Percentiles rank a stretch among this genome's conserved stretches.
Evolutionary conservation across 2,797 vertebrate genomes (phyloP).

Genomic region (Sebastes variabilis): DNA sequence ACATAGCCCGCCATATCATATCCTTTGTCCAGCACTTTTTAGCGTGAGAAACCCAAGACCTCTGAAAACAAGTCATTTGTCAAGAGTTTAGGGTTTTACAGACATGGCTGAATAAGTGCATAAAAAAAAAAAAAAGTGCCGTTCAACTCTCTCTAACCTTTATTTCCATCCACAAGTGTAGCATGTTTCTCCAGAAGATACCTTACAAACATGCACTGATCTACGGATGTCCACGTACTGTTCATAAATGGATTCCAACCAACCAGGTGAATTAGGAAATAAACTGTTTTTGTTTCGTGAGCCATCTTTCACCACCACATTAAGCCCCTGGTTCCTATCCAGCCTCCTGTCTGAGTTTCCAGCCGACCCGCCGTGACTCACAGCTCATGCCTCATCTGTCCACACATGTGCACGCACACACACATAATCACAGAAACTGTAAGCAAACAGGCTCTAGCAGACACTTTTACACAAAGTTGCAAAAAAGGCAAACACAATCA

Average conservation of each 20-base stretch:
- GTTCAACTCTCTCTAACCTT: slow-evolving; percentile 1
- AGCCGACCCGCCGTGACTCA: slow-evolving; percentile 65
- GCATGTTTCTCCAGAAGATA: neutral
- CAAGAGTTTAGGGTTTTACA: slow-evolving; percentile 34
- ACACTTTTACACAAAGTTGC: slow-evolving; percentile 22
- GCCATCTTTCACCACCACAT: slow-evolving; percentile 26
- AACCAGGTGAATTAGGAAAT: slow-evolving; percentile 32
- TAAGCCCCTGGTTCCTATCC: slow-evolving; percentile 53
- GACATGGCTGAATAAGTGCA: slow-evolving; percentile 6
- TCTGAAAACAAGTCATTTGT: slow-evolving; percentile 32
- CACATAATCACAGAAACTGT: slow-evolving; percentile 12
- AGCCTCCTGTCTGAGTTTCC: slow-evolving; percentile 59
- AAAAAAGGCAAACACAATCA: slow-evolving; percentile 31
- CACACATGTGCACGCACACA: neutral
- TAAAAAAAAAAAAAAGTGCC: neutral
- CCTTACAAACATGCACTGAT: neutral
- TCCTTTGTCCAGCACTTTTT: slow-evolving; percentile 39
- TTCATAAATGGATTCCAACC: neutral
- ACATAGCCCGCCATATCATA: slow-evolving; percentile 44
- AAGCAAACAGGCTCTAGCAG: slow-evolving; percentile 22
- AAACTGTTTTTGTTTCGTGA: slow-evolving; percentile 33
- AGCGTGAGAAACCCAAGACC: slow-evolving; percentile 48
- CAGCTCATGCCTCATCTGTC: slow-evolving; percentile 46
- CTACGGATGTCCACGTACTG: neutral
- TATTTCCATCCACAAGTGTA: neutral